Evolutionary conservation across 2,113 vertebrate genomes (phyloP), one percentile per base, ranked within the genome.

Genomic region (Mustelus asterias): DNA sequence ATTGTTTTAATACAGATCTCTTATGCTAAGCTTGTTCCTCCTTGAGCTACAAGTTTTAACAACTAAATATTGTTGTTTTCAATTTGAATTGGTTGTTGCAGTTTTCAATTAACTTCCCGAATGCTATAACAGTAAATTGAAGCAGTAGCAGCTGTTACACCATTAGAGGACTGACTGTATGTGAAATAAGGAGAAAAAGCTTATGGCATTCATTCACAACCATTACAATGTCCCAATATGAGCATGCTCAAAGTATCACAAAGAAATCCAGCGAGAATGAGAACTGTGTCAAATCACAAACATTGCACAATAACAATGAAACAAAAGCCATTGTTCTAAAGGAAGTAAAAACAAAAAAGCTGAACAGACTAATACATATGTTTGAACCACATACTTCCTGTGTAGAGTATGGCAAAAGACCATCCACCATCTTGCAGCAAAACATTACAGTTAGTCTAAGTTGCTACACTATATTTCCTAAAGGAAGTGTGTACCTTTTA

Each of bases 251-350:
- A 44, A 94, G 41, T 72, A 44, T 54, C 94, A 95, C 24, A 72
- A 95, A 67, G 44, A 95, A 95, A 95, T 13, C 4, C 22, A 95
- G 20, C 93, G 69, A 94, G 65, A 94, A 67, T 44, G 20, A 94
- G 93, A 44, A 44, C 22, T 70, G 88, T 60, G 54, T 63, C 3
- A 26, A 90, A 54, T 58, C 93, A 94, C 67, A 44, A 94, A 70
- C 65, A 48, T 9, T 94, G 22, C 48, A 70, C 65, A 95, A 72
- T 95, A 72, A 72, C 37, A 72, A 72, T 13, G 22, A 54, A 76
- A 70, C 44, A 95, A 95, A 72, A 95, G 94, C 94, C 6, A 95
- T 76, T 95, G 94, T 95, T 76, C 69, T 72, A 95, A 54, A 72
- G 94, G 94, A 95, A 95, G 65, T 24, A 95, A 72, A 95, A 89